A percentile compares a stretch with the other conserved stretches of the same genome.
phyloP scores from a whole-genome alignment of 35 echinoderm and acorn worm genomes.

The Diadema setosum region DNA sequence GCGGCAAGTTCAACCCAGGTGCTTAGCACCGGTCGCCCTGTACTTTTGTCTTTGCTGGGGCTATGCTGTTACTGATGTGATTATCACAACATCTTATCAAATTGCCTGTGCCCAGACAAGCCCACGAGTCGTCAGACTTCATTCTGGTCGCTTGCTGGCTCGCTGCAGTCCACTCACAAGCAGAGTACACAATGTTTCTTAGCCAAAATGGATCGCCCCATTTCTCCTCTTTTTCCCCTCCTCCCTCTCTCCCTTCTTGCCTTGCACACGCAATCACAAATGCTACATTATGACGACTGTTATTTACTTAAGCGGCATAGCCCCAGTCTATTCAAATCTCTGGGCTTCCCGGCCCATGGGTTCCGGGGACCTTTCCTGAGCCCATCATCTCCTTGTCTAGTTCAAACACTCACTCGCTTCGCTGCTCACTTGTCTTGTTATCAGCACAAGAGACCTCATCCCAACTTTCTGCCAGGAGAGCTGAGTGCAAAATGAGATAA shows the following conservation, averaged over 20 bases:
- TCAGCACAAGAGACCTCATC: neutral
- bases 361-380: neutral
- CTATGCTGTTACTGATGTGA: slow-evolving; percentile 34
- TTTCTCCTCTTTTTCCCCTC: too few relatives aligned
- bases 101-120: slow-evolving; percentile 27
- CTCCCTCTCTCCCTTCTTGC: too few relatives aligned
- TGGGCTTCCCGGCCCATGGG: neutral
- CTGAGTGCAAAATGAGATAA: neutral
- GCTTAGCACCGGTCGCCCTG: slow-evolving; percentile 12
- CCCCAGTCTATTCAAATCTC: slow-evolving; percentile 22
- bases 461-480: too few relatives aligned
- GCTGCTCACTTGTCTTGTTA: neutral
- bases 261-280: slow-evolving; percentile 21
- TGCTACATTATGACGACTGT: slow-evolving; percentile 34
- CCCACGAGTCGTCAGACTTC: slow-evolving; percentile 20
- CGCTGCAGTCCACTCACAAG: neutral
- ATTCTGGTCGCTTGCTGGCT: neutral
- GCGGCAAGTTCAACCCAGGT: neutral
- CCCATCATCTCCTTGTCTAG: neutral
- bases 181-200: slow-evolving; percentile 22
- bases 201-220: slow-evolving; percentile 7
- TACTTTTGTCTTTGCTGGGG: slow-evolving; percentile 31
- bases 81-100: slow-evolving; percentile 33
- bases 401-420: neutral
- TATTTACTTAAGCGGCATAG: slow-evolving; percentile 32